Conservation (phyloP, 1,140 invertebrate species). For the Drosophila mayri region DNA sequence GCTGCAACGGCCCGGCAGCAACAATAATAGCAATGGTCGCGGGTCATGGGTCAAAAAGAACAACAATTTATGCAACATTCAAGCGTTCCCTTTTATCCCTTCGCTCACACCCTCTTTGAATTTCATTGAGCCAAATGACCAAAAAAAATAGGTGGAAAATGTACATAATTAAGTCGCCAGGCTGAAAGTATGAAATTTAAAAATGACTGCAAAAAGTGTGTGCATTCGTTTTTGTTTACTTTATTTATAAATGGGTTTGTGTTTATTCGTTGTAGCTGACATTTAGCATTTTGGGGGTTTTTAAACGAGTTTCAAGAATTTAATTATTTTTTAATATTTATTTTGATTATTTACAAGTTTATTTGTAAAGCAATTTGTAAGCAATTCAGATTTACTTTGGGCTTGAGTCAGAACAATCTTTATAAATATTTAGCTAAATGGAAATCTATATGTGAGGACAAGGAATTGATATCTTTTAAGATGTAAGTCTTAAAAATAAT, state of each 20-base stretch:
- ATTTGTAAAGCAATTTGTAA: not conserved
- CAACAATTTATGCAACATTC: constrained; percentile 60
- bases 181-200: constrained; percentile 57
- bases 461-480: not conserved
- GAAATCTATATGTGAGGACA: too few relatives aligned
- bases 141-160: constrained; percentile 66
- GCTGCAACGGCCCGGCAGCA: constrained; percentile 32
- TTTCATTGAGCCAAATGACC: constrained; percentile 13
- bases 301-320: constrained; percentile 4
- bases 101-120: constrained; percentile 7
- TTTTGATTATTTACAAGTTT: not conserved
- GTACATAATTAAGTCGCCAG: constrained; percentile 70
- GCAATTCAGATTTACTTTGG: not conserved
- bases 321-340: not conserved
- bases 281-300: constrained; percentile 12
- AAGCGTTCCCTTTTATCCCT: constrained; percentile 31
- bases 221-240: not conserved
- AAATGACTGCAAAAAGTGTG: constrained; percentile 17
- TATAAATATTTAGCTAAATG: not conserved
- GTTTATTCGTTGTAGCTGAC: not conserved
- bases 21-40: constrained; percentile 33
- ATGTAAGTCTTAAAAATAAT: not conserved
- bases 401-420: too few relatives aligned
- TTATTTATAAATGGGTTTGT: constrained; percentile 11
- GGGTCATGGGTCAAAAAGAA: constrained; percentile 37